phyloP scores from a whole-genome alignment of 2,888 invertebrate genomes.

The Gymnocheta viridis region DNA sequence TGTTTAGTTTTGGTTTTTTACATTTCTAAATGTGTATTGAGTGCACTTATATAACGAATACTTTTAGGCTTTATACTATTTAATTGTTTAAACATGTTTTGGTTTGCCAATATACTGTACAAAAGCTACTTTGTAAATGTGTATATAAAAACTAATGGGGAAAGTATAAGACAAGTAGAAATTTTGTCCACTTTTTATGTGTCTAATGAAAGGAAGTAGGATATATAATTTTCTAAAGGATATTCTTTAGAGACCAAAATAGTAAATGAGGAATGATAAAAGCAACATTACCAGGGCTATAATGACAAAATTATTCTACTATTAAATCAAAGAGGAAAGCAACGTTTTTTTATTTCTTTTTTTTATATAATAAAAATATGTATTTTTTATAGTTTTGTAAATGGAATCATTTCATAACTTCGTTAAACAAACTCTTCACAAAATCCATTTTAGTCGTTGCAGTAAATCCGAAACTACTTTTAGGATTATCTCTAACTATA shows the following conservation, averaged over 20 bases:
- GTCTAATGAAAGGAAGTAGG: not conserved
- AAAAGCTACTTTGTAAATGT: not conserved
- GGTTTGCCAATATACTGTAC: constrained; percentile 20
- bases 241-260: not conserved
- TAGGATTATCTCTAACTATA: not conserved
- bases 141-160: not conserved
- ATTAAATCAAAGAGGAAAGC: not conserved
- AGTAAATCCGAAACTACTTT: not conserved
- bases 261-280: too few species aligned
- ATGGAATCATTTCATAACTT: not conserved
- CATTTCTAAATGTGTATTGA: not conserved
- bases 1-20: not conserved
- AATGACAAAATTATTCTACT: not conserved
- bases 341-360: not conserved
- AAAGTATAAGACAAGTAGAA: not conserved
- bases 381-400: not conserved
- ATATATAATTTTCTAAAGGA: not conserved
- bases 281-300: too few species aligned
- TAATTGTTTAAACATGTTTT: constrained; percentile 46
- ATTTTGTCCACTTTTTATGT: constrained; percentile 28
- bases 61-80: constrained; percentile 16
- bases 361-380: not conserved
- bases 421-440: not conserved
- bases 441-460: not conserved
- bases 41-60: constrained; percentile 2